Conservation (phyloP, 1,140 invertebrate genomes). For the Drosophila nikananu region DNA sequence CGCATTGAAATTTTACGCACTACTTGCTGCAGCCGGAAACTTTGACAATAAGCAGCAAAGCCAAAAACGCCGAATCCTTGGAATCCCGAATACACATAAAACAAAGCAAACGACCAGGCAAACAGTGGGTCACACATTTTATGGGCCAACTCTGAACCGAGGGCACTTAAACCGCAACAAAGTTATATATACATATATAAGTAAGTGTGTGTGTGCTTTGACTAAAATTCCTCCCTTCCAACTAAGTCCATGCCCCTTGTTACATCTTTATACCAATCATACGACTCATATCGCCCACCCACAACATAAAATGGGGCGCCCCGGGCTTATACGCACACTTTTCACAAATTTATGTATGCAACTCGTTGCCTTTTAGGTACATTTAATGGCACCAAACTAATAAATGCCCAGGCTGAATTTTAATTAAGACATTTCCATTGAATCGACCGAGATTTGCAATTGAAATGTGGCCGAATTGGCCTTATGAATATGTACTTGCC, state of each 20-base stretch:
- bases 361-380: slow-evolving; percentile 25
- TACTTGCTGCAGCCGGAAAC: slow-evolving; percentile 73
- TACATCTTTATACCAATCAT: neutral
- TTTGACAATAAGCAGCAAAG: slow-evolving; percentile 61
- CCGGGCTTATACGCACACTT: slow-evolving; percentile 59
- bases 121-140: slow-evolving; percentile 77
- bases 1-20: slow-evolving; percentile 82
- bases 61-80: slow-evolving; percentile 33
- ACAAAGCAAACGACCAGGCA: slow-evolving; percentile 62
- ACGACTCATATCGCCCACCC: slow-evolving; percentile 6
- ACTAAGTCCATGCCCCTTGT: slow-evolving; percentile 3
- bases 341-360: slow-evolving; percentile 69
- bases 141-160: slow-evolving; percentile 63
- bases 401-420: slow-evolving; percentile 37
- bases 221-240: slow-evolving; percentile 7
- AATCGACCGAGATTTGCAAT: slow-evolving; percentile 26
- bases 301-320: slow-evolving; percentile 43
- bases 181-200: slow-evolving; percentile 50
- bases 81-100: slow-evolving; percentile 59
- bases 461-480: slow-evolving; percentile 30
- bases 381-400: slow-evolving; percentile 58
- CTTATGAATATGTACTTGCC: slow-evolving; percentile 16
- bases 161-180: slow-evolving; percentile 72
- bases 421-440: slow-evolving; percentile 55
- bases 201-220: slow-evolving; percentile 28